These are phyloP conservation scores for Lepetodrilus schrolli DNA, from an alignment of 2,888 invertebrate genomes.

Conservation along the genomic window DNA sequence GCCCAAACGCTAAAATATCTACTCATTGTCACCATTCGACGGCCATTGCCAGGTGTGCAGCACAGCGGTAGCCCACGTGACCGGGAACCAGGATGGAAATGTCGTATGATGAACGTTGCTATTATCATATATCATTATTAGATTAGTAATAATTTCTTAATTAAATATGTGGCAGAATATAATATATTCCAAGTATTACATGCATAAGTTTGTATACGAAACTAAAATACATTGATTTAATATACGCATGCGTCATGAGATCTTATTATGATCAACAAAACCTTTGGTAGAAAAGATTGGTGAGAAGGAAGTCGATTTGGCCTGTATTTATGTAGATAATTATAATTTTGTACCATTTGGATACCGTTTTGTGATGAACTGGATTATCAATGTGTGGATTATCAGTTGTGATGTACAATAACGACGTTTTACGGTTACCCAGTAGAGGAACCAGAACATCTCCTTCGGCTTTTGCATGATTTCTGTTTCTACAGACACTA, in stretches of 20 bases:
- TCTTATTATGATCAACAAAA: constrained; percentile 52
- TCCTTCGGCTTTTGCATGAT: constrained; percentile 61
- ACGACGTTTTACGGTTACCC: neutral
- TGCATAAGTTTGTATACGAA: too few relatives aligned
- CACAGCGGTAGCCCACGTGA: too few relatives aligned
- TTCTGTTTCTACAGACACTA: constrained; percentile 66
- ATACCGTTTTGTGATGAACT: constrained; percentile 6
- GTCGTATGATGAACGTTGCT: too few relatives aligned
- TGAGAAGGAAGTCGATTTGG: neutral
- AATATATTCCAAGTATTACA: too few relatives aligned
- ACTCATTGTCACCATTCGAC: too few relatives aligned
- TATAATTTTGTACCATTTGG: neutral
- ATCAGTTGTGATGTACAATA: constrained; percentile 28
- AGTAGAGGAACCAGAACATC: constrained; percentile 44
- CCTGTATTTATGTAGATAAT: neutral
- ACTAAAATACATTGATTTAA: too few relatives aligned
- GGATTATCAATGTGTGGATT: constrained; percentile 3
- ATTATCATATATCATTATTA: too few relatives aligned
- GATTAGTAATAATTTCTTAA: neutral
- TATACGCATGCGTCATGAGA: constrained; percentile 41
- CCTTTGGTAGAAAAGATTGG: constrained; percentile 39
- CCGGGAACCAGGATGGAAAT: too few relatives aligned
- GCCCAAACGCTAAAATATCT: too few relatives aligned
- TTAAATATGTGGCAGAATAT: neutral
- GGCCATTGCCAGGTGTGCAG: too few relatives aligned